phyloP scores from a whole-genome alignment of 2,113 vertebrate genomes.

The Burhinus bistriatus region DNA sequence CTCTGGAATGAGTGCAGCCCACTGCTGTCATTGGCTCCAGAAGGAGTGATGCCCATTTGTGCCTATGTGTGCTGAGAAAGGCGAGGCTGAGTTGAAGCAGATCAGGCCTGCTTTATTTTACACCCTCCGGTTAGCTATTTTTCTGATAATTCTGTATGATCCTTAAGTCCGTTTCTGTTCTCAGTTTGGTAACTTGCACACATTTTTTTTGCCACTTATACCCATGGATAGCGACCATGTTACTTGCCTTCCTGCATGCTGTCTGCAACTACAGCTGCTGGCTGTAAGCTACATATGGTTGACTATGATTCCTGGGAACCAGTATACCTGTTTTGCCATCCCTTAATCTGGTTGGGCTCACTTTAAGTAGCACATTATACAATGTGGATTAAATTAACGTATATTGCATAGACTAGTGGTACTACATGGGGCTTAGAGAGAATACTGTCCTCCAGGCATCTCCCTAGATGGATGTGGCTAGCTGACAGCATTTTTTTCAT shows the following conservation, averaged over 20 bases:
- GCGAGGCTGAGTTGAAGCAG: slow-evolving; percentile 47
- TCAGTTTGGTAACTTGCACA: neutral
- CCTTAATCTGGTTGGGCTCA: neutral
- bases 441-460: neutral
- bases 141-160: neutral
- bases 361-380: neutral
- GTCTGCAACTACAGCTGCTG: neutral
- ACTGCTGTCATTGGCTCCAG: neutral
- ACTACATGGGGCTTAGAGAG: neutral
- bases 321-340: neutral
- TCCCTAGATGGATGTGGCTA: neutral
- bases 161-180: neutral
- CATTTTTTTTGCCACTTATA: neutral
- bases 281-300: rapidly evolving
- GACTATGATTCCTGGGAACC: neutral
- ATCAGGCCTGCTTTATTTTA: slow-evolving; percentile 47
- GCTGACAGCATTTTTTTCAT: neutral
- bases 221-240: rapidly evolving
- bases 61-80: neutral
- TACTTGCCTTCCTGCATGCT: neutral
- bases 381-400: neutral
- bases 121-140: neutral
- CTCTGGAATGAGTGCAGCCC: neutral
- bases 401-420: neutral
- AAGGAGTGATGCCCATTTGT: neutral